Conservation (phyloP, 2,888 invertebrate genomes). For the Drosophila atripex region DNA sequence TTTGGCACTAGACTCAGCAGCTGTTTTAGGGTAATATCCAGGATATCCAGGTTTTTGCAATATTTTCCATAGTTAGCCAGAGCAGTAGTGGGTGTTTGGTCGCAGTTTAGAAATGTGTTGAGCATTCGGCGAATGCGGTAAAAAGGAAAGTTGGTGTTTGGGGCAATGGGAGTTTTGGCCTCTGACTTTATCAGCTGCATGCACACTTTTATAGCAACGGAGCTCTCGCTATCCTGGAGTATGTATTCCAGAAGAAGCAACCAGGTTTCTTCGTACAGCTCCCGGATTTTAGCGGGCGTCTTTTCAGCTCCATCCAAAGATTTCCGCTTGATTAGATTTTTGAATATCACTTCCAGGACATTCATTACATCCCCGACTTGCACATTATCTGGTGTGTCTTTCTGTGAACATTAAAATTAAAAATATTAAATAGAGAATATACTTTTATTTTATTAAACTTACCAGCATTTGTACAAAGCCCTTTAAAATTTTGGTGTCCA, state of each 20-base stretch:
- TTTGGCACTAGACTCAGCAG: constrained; percentile 86
- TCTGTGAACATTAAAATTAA: not conserved
- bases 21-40: constrained; percentile 89
- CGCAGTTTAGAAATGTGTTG: constrained; percentile 87
- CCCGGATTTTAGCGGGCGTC: not conserved
- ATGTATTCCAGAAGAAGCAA: constrained; percentile 84
- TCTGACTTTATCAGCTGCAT: constrained; percentile 90
- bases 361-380: constrained; percentile 83
- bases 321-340: constrained; percentile 87
- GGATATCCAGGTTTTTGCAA: constrained; percentile 89
- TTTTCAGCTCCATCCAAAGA: not conserved
- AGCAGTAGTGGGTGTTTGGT: constrained; percentile 86
- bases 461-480: constrained; percentile 89
- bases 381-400: constrained; percentile 58
- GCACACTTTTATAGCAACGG: constrained; percentile 88
- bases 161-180: constrained; percentile 87
- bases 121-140: constrained; percentile 88
- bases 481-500: constrained; percentile 88
- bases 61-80: constrained; percentile 90
- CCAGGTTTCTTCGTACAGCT: constrained; percentile 88
- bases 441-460: constrained; percentile 49
- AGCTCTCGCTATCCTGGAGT: constrained; percentile 71
- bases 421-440: not conserved
- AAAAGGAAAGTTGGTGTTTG: constrained; percentile 84
- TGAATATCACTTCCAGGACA: constrained; percentile 89